Base-by-base conservation (phyloP, 1,140 invertebrate species). In the Leptestheria dahalacensis region DNA sequence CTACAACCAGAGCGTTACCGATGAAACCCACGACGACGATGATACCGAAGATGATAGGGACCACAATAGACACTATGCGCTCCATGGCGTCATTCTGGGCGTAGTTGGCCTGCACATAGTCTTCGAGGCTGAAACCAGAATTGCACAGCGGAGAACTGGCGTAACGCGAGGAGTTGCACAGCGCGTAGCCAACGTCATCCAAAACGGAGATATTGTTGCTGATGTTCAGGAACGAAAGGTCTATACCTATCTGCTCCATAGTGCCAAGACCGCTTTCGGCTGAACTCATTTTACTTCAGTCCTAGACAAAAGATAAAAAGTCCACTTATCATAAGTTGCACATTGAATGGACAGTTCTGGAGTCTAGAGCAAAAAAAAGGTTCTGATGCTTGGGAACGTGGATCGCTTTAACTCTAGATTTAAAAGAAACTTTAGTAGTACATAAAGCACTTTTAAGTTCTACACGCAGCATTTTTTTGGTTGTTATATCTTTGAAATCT, bases 11-110 rank as follows among this genome's bases (percentile, higher is more conserved):
- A 10, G 82, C 81, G 71, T 95, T 96, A 59, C 92, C 92, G 26
- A 93, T 74, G 0, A 95, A 74, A 20, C 92, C 91, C 47, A 93
- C 77, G 9, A 93, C 75, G 28, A 88, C 84, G 60, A 95, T 91
- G 56, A 91, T 76, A 0, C 87, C 86, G 70, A 93, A 94, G 66
- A 92, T 82, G 25, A 91, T 79, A 1, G 89, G 88, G 25, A 93
- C 88, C 10, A 88, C 79, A 51, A 82, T 75, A 9, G 75, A 77
- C 0, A 88, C 82, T 29, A 85, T 75, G 2, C 71, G 74, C 57
- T 82, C 73, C 28, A 83, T 57, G 11, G 24, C 12, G 0, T 48
- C 25, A 12, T 15, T 33, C 4, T 62, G 33, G 1, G 23, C 26
- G 24, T 63, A 57, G 61, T 61, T 46, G 53, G 20, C 6, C 33